Conservation (phyloP, 2,113 vertebrate species). For the Reinhardtius hippoglossoides region DNA sequence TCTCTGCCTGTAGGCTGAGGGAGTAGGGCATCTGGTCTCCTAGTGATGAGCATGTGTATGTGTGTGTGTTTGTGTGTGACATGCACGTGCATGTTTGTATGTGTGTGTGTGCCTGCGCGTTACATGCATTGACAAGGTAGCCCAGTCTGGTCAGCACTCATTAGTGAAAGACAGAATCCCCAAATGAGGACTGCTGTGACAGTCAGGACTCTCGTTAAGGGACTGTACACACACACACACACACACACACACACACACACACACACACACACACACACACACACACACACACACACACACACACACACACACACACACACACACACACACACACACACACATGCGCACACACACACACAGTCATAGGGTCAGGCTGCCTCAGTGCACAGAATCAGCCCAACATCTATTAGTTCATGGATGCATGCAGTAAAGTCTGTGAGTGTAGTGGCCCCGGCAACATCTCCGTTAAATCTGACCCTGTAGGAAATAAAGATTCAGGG, state of each 20-base stretch:
- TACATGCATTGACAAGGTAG: conserved; percentile 65
- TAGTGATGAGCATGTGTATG: conserved; percentile 62
- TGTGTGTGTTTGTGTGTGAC: conserved; percentile 15
- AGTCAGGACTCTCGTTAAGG: conserved; percentile 70
- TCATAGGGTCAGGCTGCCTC: conserved; percentile 46
- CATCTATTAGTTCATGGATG: conserved; percentile 75
- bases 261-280: conserved; percentile 16
- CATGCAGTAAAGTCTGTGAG: conserved; percentile 52
- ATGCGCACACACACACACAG: conserved; percentile 14
- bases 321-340: conserved; percentile 25
- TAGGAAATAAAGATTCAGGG: conserved; percentile 58
- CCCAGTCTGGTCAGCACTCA: conserved; percentile 74
- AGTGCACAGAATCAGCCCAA: conserved; percentile 60
- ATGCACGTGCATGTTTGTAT: conserved; percentile 13
- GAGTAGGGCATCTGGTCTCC: conserved; percentile 67
- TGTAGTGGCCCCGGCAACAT: conserved; percentile 44
- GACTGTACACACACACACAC: conserved; percentile 19
- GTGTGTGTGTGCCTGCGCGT: conserved; percentile 9
- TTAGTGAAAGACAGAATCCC: conserved; percentile 76
- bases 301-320: conserved; percentile 19
- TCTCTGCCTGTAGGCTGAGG: conserved; percentile 56
- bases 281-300: conserved; percentile 18
- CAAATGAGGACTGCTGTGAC: conserved; percentile 71
- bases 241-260: neutral
- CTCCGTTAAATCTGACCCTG: conserved; percentile 48